Evolutionary conservation across 2,888 invertebrate genomes (phyloP).

Genomic region (Salticus scenicus): DNA sequence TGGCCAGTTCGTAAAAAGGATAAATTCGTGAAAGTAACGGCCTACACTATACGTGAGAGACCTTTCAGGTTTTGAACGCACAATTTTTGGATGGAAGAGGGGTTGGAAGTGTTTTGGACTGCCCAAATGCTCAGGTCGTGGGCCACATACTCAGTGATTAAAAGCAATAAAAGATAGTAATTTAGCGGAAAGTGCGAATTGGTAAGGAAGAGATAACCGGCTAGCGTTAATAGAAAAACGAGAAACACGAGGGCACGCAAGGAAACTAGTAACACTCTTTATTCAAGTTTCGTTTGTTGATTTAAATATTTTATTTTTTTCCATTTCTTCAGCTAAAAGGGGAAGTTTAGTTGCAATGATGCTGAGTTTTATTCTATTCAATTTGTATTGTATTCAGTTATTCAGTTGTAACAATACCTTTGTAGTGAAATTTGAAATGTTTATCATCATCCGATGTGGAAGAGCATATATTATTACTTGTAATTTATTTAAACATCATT

Average conservation of each 20-base stretch:
- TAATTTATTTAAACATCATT: too few relatives aligned
- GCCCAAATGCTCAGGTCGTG: slow-evolving; percentile 48
- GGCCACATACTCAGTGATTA: slow-evolving; percentile 33
- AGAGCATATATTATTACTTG: too few relatives aligned
- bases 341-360: too few relatives aligned
- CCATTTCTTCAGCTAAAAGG: too few relatives aligned
- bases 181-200: slow-evolving; percentile 39
- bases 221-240: neutral
- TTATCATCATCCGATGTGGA: too few relatives aligned
- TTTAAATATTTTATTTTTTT: too few relatives aligned
- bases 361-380: too few relatives aligned
- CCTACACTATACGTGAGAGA: slow-evolving; percentile 20
- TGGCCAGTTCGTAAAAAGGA: too few relatives aligned
- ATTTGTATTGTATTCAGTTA: too few relatives aligned
- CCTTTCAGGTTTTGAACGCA: neutral
- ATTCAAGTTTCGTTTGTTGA: too few relatives aligned
- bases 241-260: neutral
- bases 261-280: neutral
- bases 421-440: too few relatives aligned
- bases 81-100: neutral
- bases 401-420: too few relatives aligned
- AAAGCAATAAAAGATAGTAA: slow-evolving; percentile 33
- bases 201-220: neutral
- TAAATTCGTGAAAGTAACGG: slow-evolving; percentile 42
- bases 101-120: neutral